Percentiles rank a stretch among this genome's conserved stretches.
Evolutionary conservation across 1,140 invertebrate species (phyloP).

Genomic region (Hyphantria cunea): DNA sequence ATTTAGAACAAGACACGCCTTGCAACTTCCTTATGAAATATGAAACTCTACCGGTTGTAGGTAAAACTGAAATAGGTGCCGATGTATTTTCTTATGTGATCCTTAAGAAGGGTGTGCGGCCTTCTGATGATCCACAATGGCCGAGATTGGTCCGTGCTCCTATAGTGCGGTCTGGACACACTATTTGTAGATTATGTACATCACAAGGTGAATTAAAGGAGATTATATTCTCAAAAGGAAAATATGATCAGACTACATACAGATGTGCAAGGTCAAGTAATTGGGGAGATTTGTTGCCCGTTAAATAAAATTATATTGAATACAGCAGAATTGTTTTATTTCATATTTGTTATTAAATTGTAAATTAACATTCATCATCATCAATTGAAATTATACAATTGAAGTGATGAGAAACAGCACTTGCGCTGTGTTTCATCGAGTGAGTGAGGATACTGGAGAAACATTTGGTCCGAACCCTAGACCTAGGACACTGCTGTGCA

Average conservation of each 20-base stretch:
- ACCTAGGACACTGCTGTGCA: too few relatives aligned
- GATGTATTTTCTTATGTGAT: constrained; percentile 90
- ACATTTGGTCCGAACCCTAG: too few relatives aligned
- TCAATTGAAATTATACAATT: too few relatives aligned
- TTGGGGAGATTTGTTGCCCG: constrained; percentile 89
- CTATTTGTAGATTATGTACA: constrained; percentile 90
- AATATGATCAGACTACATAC: constrained; percentile 87
- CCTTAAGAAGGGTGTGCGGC: constrained; percentile 88
- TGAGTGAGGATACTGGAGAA: too few relatives aligned
- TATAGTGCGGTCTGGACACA: constrained; percentile 85
- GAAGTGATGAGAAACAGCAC: too few relatives aligned
- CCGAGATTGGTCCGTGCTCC: constrained; percentile 88
- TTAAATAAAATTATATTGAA: constrained; percentile 70
- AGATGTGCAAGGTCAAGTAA: constrained; percentile 85
- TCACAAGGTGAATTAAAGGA: constrained; percentile 88
- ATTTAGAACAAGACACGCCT: constrained; percentile 84
- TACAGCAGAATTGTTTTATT: constrained; percentile 23
- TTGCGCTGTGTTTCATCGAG: too few relatives aligned
- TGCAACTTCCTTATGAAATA: constrained; percentile 91
- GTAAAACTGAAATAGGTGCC: constrained; percentile 59
- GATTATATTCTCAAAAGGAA: constrained; percentile 88
- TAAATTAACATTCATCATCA: too few relatives aligned
- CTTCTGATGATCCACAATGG: constrained; percentile 84
- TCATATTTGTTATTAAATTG: neutral
- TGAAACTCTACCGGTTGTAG: constrained; percentile 80